Base-by-base conservation (phyloP, 2,113 vertebrate genomes). In the Lasiurus borealis region DNA sequence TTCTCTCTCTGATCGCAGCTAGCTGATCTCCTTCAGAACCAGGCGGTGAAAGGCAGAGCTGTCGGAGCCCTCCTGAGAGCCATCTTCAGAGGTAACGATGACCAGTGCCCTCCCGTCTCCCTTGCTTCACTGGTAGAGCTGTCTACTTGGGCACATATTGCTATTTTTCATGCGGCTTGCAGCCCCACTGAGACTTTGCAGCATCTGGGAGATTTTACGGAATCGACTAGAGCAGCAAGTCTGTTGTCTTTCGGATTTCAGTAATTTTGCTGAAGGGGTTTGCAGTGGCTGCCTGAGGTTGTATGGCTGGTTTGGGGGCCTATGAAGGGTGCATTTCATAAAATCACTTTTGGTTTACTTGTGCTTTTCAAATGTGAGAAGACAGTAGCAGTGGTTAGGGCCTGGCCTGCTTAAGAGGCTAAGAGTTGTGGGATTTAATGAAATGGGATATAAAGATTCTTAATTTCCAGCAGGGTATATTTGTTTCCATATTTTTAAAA, bases 41-140 rank as follows among this genome's bases (percentile, higher is more conserved):
- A 98, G 46, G 99, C 99, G 4, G 96, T 99, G 85, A 99, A 98
- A 96, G 99, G 99, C 2, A 99, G 98, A 96, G 98, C 98, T 50
- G 97, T 98, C 36, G 98, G 99, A 6, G 80, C 98, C 3, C 88
- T 99, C 93, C 98, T 99, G 40, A 99, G 99, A 98, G 98, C 98
- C 84, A 98, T 99, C 97, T 99, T 99, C 95, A 99, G 97, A 99
- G 99, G 99, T 99, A 98, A 93, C 91, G 9, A 18, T 40, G n/a
- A 44, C 36, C 71, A n/a, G 9, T 19, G 16, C 27, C 15, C 27
- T 90, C 50, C 71, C 62, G 0, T 59, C 31, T 29, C 6, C 25
- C 25, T 25, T 8, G 6, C 3, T n/a, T 69, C 19, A 2, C 21
- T 11, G 18, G 8, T 80, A 4, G 16, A 23, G 68, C 73, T 85